These are phyloP conservation scores for Brachyptera risi DNA, from an alignment of 2,888 invertebrate species.

Conservation along the genomic window DNA sequence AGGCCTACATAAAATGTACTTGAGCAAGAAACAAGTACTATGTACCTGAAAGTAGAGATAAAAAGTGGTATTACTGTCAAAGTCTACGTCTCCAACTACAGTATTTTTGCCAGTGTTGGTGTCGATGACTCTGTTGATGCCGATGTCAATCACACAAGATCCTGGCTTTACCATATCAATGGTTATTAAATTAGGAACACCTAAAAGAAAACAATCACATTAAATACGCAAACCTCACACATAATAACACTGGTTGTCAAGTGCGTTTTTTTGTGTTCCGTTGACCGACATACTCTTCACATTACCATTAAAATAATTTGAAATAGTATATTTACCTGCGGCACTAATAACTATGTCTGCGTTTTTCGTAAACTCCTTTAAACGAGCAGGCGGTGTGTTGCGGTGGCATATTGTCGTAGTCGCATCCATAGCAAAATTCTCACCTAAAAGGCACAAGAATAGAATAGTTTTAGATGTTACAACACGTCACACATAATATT, in stretches of 20 bases:
- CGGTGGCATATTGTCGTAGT: conserved; percentile 89
- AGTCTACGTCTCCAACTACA: conserved; percentile 87
- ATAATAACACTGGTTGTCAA: too few relatives aligned
- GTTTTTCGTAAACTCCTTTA: conserved; percentile 62
- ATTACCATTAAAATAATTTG: conserved; percentile 4
- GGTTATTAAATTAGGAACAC: conserved; percentile 69
- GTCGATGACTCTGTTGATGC: conserved; percentile 66
- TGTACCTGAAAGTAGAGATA: too few relatives aligned
- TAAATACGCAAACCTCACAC: too few relatives aligned
- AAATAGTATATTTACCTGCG: conserved; percentile 51
- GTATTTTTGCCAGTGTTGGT: conserved; percentile 57
- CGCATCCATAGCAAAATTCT: conserved; percentile 66
- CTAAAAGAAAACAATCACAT: too few relatives aligned
- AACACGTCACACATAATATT: too few relatives aligned
- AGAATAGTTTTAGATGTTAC: too few relatives aligned
- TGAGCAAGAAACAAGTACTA: too few relatives aligned
- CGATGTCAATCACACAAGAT: conserved; percentile 85
- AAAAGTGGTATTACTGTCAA: too few relatives aligned
- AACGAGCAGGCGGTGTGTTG: conserved; percentile 73
- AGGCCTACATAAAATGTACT: too few relatives aligned
- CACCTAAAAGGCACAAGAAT: not conserved
- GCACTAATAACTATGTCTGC: conserved; percentile 78
- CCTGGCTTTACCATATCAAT: conserved; percentile 87
- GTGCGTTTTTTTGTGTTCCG: not conserved
- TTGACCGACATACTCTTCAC: not conserved